phyloP scores from a whole-genome alignment of 2,888 invertebrate species.

The Chaetogeoica ovagalla region DNA sequence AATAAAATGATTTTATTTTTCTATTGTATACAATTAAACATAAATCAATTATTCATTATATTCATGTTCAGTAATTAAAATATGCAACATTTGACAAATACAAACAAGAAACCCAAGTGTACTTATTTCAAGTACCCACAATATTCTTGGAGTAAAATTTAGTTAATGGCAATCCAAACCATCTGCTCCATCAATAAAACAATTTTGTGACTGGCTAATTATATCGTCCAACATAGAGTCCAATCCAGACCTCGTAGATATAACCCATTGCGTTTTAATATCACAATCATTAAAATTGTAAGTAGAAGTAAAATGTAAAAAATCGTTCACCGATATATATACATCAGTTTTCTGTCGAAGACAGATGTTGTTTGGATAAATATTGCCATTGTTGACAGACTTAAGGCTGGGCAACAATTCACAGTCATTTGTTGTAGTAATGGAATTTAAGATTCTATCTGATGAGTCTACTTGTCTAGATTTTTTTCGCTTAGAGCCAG shows the following conservation, averaged over 20 bases:
- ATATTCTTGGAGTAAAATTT: neutral
- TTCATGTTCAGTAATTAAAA: no score
- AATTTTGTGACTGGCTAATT: slow-evolving; percentile 35
- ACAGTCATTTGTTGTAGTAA: slow-evolving; percentile 10
- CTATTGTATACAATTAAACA: no score
- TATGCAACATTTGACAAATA: no score
- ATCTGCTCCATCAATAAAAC: slow-evolving; percentile 37
- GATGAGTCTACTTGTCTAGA: slow-evolving; percentile 23
- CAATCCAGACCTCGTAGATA: slow-evolving; percentile 34
- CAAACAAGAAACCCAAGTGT: no score
- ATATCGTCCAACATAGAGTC: slow-evolving; percentile 44
- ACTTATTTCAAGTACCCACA: no score
- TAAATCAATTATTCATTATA: no score
- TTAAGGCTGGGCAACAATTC: slow-evolving; percentile 32
- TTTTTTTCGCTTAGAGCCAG: slow-evolving; percentile 3
- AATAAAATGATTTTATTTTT: no score
- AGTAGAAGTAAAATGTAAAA: slow-evolving; percentile 8
- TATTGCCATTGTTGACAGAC: neutral
- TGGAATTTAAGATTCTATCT: slow-evolving; percentile 18
- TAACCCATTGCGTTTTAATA: slow-evolving; percentile 26
- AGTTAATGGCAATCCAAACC: slow-evolving; percentile 36
- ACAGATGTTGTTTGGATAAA: slow-evolving; percentile 16
- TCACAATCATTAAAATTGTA: slow-evolving; percentile 39
- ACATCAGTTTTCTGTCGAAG: slow-evolving; percentile 3
- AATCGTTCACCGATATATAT: neutral